Base-by-base conservation (phyloP, 2,113 vertebrate genomes). In the Myanophis thanlyinensis region DNA sequence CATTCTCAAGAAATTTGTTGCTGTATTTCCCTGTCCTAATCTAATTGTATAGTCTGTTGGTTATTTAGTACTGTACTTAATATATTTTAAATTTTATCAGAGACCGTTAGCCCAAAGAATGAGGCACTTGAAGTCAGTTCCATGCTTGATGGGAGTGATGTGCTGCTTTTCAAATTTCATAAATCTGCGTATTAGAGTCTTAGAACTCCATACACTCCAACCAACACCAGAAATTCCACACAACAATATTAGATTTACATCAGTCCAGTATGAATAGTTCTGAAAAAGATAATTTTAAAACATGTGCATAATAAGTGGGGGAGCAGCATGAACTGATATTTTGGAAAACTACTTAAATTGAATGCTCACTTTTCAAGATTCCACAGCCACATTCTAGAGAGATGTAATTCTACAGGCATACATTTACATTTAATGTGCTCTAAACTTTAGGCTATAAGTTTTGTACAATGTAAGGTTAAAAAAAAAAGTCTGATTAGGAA, bases 401-500 rank as follows among this genome's bases (percentile, higher is more conserved):
- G n/a, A 35, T 44, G 27, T 93, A 44, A 84, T 40, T 30, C 94
- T 59, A 46, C 0, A 12, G 8, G 9, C 53, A 88, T 93, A 89
- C 85, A 0, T 0, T 0, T 93, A 89, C 85, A 0, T 0, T 0
- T 62, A 84, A 91, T 25, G 27, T 3, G 59, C 54, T 0, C 59
- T 90, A 93, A 92, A 89, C 85, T 10, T 15, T 47, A 49, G 87
- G 18, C 46, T 86, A 54, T 1, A 54, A 9, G 44, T 1, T 91
- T 95, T 93, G 90, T 48, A 10, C 12, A 5, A 8, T 40, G 48
- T 96, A 93, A 97, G 62, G 51, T 23, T 25, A 80, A n/a, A 62
- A 62, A 51, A 92, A 88, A 48, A 73, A 12, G 27, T 40, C 15
- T 84, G 91, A 46, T 89, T 89, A 92, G 40, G 27, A 35, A 13